Conservation (phyloP, 2,113 vertebrate genomes). For the Dendropsophus ebraccatus region DNA sequence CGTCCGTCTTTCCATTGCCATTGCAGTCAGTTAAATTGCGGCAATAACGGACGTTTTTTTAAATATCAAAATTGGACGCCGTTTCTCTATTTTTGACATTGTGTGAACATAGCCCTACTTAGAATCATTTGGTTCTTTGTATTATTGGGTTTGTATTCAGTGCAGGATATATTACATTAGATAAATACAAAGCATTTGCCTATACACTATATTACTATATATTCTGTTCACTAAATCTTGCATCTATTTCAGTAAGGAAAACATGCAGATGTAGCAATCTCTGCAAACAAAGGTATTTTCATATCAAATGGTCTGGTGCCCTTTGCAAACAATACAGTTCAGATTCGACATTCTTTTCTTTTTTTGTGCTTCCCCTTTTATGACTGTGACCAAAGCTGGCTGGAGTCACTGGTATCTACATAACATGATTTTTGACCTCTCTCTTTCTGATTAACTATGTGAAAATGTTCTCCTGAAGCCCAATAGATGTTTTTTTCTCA, state of each 20-base stretch:
- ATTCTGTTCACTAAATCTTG: no score
- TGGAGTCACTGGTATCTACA: constrained; percentile 68
- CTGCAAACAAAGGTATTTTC: constrained; percentile 42
- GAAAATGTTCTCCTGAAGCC: constrained; percentile 52
- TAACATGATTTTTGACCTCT: constrained; percentile 74
- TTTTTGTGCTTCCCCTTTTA: constrained; percentile 67
- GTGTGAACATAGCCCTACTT: no score
- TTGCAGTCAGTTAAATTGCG: no score
- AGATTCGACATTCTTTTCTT: constrained; percentile 69
- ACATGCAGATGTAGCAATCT: constrained; percentile 38
- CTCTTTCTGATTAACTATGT: constrained; percentile 69
- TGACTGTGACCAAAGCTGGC: constrained; percentile 69
- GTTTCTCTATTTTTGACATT: no score
- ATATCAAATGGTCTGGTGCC: constrained; percentile 51
- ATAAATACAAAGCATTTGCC: no score
- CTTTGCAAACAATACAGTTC: constrained; percentile 66
- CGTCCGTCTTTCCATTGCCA: no score
- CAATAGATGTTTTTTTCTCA: constrained; percentile 35
- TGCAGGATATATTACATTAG: no score
- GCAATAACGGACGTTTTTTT: no score
- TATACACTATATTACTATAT: no score
- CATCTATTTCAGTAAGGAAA: background rate
- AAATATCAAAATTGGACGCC: no score
- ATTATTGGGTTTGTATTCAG: no score
- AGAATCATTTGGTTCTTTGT: no score